Evolutionary conservation across 2,888 invertebrate genomes (phyloP), one percentile per base, ranked within the genome.

Genomic region (Steromphala cineraria): DNA sequence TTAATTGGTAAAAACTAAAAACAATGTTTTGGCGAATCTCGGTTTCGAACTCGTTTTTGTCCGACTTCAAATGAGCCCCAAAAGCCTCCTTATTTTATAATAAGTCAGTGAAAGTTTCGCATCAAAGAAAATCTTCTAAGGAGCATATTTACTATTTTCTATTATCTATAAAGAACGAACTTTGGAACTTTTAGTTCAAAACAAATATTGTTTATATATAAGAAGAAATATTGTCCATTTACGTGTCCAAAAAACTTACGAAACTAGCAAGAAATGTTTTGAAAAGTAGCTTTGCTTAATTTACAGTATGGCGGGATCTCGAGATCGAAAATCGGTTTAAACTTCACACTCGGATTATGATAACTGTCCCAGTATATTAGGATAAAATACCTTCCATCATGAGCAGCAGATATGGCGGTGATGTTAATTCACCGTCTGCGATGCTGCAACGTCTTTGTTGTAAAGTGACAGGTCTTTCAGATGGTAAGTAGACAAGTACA

Each of bases 381-480:
- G 10, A 46, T 46, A 46, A 10, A 5, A 46, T 10, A 46, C 13
- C 46, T 17, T 10, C 62, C 24, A 62, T 15, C 24, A 62, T 62
- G 62, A 62, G 28, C n/a, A 75, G 52, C 8, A 75, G 52, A 52
- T 24, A 24, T 52, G n/a, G 24, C 17, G 24, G 46, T 52, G 76
- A 71, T 17, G n/a, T 78, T 46, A 77, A 71, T 21, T 21, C 87
- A 7, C 85, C 86, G 5, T 80, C 88, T 36, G 81, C 85, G 7
- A 75, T 90, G 8, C 80, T 90, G 31, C 85, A 85, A 74, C 88
- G 87, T 28, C 81, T 90, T 3, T 90, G 90, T 75, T 87, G 87
- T 77, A 89, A 87, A 85, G 81, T 90, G 36, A 90, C 90, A 19
- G 89, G 90, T 15, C 77, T 88, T 13, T 67, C 85, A 36, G 89